A percentile compares a stretch with the other conserved stretches of the same genome.
phyloP scores from a whole-genome alignment of 1,140 invertebrate species.

The Bombus picipes region DNA sequence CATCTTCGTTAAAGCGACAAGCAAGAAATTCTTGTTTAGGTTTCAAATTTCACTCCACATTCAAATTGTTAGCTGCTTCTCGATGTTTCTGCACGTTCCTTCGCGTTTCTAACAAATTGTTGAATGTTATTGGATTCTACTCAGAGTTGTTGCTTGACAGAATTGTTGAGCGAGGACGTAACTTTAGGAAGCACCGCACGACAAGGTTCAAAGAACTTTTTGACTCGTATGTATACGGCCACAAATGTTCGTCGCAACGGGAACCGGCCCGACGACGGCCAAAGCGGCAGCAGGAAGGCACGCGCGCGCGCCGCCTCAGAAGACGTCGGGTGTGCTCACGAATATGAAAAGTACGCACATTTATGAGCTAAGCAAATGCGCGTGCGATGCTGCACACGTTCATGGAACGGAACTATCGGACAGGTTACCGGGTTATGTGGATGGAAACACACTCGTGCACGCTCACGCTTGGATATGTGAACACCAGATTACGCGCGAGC shows the following conservation, averaged over 20 bases:
- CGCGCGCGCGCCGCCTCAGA: slow-evolving; percentile 9
- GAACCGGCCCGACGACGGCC: neutral
- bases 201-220: slow-evolving; percentile 40
- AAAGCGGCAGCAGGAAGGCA: slow-evolving; percentile 32
- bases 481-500: slow-evolving; percentile 30
- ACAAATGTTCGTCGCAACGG: slow-evolving; percentile 23
- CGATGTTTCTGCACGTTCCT: too few relatives aligned
- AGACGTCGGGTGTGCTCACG: neutral
- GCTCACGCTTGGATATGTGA: slow-evolving; percentile 19
- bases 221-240: slow-evolving; percentile 7
- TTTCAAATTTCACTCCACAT: too few relatives aligned
- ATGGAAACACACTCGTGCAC: slow-evolving; percentile 7
- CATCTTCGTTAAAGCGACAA: too few relatives aligned
- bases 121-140: too few relatives aligned
- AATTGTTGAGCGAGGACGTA: neutral
- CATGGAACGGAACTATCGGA: slow-evolving; percentile 36
- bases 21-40: too few relatives aligned
- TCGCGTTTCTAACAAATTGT: too few relatives aligned
- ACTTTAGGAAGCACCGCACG: neutral
- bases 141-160: neutral
- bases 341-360: neutral
- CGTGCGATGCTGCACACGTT: neutral
- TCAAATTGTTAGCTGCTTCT: too few relatives aligned
- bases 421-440: slow-evolving; percentile 49
- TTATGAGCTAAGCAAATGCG: neutral